These are phyloP conservation scores for Lucilia sericata DNA, from an alignment of 1,140 invertebrate genomes.

Conservation along the genomic window DNA sequence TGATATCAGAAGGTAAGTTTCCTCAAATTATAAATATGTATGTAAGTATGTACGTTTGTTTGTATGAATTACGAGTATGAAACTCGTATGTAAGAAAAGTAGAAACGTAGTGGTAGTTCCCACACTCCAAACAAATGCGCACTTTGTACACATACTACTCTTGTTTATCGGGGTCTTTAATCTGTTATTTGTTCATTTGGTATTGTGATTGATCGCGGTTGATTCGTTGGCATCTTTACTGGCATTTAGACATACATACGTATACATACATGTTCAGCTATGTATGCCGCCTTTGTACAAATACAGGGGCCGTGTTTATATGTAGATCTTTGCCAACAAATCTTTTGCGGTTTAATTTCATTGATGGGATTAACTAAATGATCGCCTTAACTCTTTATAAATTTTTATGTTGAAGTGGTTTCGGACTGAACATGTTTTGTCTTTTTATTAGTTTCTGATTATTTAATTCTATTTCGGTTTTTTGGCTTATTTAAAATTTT, in stretches of 20 bases:
- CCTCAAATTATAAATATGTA: background rate
- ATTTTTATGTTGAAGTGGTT: background rate
- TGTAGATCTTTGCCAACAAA: conserved; percentile 12
- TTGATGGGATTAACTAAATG: conserved; percentile 33
- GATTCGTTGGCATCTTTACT: conserved; percentile 28
- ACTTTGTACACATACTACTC: background rate
- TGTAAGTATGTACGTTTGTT: background rate
- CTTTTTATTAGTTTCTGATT: background rate
- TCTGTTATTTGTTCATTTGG: conserved; percentile 35
- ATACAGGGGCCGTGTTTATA: background rate
- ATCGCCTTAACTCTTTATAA: conserved; percentile 4
- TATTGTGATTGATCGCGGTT: conserved; percentile 41
- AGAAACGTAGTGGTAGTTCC: background rate
- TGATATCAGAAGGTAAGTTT: conserved; percentile 91
- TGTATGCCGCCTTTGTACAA: too few species aligned
- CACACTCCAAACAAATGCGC: conserved; percentile 9
- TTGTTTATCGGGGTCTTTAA: conserved; percentile 26
- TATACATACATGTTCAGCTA: background rate
- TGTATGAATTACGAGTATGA: background rate
- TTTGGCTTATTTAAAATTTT: background rate
- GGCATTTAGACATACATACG: background rate
- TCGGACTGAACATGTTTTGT: background rate
- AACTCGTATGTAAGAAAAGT: background rate
- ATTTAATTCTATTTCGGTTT: background rate
- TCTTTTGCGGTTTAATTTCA: conserved; percentile 22